A percentile compares a stretch with the other conserved stretches of the same genome.
Evolutionary conservation across 2,113 vertebrate species (phyloP).

Genomic region (Paramormyrops kingsleyae): DNA sequence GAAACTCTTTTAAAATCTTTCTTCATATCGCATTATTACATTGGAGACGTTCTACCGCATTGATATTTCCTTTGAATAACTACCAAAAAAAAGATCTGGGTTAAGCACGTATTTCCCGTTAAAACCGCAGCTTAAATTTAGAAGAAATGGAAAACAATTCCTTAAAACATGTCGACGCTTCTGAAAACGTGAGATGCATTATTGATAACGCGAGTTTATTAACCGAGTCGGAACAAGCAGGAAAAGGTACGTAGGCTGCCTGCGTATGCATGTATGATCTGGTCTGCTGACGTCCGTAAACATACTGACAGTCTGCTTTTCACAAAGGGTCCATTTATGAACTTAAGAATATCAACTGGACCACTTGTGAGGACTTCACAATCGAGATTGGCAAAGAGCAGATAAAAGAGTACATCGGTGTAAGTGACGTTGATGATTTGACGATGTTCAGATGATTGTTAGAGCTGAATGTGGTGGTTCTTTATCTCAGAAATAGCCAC

Average conservation of each 20-base stretch:
- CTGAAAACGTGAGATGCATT: not conserved
- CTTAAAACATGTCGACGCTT: not conserved
- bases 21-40: not conserved
- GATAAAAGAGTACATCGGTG: conserved; percentile 60
- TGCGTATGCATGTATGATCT: not conserved
- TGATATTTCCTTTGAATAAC: not conserved
- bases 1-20: not conserved
- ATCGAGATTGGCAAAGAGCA: conserved; percentile 53
- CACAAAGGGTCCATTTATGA: not conserved
- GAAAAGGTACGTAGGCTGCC: not conserved
- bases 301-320: not conserved
- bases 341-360: conserved; percentile 53
- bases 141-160: not conserved
- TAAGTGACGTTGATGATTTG: conserved; percentile 41
- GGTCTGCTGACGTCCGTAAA: not conserved
- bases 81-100: not conserved
- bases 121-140: not conserved
- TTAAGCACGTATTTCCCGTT: not conserved
- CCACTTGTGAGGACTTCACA: conserved; percentile 60
- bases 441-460: not conserved
- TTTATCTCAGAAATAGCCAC: not conserved
- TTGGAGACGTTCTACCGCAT: not conserved
- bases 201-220: not conserved
- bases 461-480: not conserved
- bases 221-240: not conserved